phyloP scores from a whole-genome alignment of 2,888 invertebrate species.

The Theretra japonica region DNA sequence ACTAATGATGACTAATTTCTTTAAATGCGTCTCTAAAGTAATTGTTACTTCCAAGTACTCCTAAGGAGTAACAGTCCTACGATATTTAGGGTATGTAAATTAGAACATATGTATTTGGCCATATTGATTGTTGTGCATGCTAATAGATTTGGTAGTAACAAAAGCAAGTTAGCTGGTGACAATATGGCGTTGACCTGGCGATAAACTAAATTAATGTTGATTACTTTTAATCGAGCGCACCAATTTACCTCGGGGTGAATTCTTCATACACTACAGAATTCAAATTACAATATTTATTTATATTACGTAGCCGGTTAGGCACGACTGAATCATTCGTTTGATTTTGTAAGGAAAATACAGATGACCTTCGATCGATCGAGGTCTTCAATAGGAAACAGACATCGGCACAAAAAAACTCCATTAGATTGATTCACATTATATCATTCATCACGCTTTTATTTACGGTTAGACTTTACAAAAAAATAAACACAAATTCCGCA shows the following conservation, averaged over 20 bases:
- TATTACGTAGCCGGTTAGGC: background rate
- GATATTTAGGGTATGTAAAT: background rate
- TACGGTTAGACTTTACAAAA: background rate
- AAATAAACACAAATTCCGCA: background rate
- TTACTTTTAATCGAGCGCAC: constrained; percentile 46
- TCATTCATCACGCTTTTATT: background rate
- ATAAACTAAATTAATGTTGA: constrained; percentile 45
- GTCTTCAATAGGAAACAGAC: background rate
- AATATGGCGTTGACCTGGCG: constrained; percentile 12
- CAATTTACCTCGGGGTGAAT: constrained; percentile 32
- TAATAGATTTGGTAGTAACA: background rate
- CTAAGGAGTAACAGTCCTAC: background rate
- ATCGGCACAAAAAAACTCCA: background rate
- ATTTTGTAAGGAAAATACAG: background rate
- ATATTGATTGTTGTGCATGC: background rate
- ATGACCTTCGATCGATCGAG: constrained; percentile 4
- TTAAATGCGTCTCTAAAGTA: background rate
- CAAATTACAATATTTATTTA: background rate
- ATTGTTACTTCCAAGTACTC: no score
- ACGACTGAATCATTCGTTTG: background rate
- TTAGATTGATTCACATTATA: background rate
- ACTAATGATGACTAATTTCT: background rate
- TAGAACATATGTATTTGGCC: background rate
- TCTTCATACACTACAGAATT: background rate
- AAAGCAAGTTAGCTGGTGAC: constrained; percentile 2